Evolutionary conservation across 2,888 invertebrate genomes (phyloP).

Genomic region (Diachrysia chrysitis): DNA sequence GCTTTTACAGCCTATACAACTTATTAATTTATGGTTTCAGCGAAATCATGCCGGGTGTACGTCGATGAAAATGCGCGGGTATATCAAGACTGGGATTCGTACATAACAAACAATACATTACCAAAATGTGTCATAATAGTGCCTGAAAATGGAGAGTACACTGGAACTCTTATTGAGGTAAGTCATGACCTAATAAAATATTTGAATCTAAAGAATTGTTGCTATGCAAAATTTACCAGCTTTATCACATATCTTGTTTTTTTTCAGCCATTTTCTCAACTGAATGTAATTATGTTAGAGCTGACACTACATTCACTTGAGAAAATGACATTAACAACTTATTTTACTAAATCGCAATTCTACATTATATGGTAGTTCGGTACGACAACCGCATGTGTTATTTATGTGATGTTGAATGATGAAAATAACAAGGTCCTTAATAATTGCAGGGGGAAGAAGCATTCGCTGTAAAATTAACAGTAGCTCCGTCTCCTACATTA

Average conservation of each 20-base stretch:
- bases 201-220: too few relatives aligned
- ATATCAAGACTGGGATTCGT: conserved; percentile 88
- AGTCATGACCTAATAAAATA: not conserved
- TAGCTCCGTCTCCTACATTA: conserved; percentile 79
- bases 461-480: conserved; percentile 79
- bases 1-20: too few relatives aligned
- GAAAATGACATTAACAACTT: not conserved
- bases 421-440: not conserved
- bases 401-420: not conserved
- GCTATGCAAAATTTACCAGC: too few relatives aligned
- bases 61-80: conserved; percentile 86
- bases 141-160: conserved; percentile 87
- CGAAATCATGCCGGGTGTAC: conserved; percentile 78
- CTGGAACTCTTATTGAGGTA: conserved; percentile 77
- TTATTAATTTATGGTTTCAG: conserved; percentile 65
- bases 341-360: not conserved
- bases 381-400: not conserved
- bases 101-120: conserved; percentile 85
- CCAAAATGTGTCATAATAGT: conserved; percentile 87
- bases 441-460: conserved; percentile 73
- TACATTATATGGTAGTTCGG: too few relatives aligned
- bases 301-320: too few relatives aligned
- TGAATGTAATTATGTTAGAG: too few relatives aligned
- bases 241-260: too few relatives aligned
- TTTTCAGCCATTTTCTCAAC: too few relatives aligned